phyloP scores from a whole-genome alignment of 2,888 invertebrate species.

The Torymus auratus region DNA sequence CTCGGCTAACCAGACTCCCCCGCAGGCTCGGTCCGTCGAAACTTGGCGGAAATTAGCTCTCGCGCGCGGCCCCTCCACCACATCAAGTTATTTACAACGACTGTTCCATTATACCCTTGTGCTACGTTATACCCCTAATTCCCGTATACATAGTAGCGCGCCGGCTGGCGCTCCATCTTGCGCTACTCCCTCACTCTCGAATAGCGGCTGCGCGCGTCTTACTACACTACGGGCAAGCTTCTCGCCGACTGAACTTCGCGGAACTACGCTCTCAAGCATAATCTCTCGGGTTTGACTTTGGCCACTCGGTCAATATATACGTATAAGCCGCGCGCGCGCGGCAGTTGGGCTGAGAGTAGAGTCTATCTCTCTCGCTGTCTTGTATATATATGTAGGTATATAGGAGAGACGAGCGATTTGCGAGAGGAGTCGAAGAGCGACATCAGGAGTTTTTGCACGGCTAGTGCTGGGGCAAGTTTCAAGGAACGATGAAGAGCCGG shows the following conservation, averaged over 20 bases:
- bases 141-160: slow-evolving; percentile 12
- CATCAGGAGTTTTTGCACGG: too few relatives aligned
- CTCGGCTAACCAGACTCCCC: too few relatives aligned
- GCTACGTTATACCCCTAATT: slow-evolving; percentile 33
- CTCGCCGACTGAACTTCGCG: slow-evolving; percentile 31
- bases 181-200: not conserved
- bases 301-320: slow-evolving; percentile 36
- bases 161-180: not conserved
- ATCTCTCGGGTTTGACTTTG: slow-evolving; percentile 51
- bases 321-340: slow-evolving; percentile 6
- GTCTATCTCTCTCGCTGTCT: too few relatives aligned
- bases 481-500: too few relatives aligned
- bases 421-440: too few relatives aligned
- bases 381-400: too few relatives aligned
- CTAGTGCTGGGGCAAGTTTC: too few relatives aligned
- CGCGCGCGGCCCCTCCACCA: not conserved
- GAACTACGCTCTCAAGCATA: slow-evolving; percentile 6
- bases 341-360: too few relatives aligned
- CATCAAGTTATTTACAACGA: slow-evolving; percentile 27
- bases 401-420: too few relatives aligned
- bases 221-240: not conserved
- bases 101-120: slow-evolving; percentile 29
- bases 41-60: slow-evolving; percentile 3
- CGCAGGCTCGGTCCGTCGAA: too few relatives aligned
- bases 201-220: not conserved